Percentiles rank a stretch among this genome's conserved stretches.
These are phyloP conservation scores for Clupea harengus DNA, from an alignment of 2,113 vertebrate species.

Conservation along the genomic window DNA sequence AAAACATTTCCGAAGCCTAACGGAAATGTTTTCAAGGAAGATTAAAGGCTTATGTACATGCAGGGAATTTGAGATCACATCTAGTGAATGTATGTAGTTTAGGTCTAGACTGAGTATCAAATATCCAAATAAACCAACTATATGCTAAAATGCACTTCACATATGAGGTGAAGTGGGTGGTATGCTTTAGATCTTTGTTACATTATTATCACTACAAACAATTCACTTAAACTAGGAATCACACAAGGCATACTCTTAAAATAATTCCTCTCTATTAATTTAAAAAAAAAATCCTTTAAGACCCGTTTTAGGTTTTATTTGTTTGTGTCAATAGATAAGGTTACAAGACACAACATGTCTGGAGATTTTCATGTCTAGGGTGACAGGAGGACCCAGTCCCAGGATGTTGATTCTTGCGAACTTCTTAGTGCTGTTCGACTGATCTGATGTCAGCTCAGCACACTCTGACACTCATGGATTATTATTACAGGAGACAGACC, in stretches of 20 bases:
- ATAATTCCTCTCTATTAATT: background rate
- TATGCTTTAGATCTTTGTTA: background rate
- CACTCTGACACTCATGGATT: background rate
- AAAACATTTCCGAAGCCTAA: background rate
- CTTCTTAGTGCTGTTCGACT: background rate
- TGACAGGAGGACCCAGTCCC: background rate
- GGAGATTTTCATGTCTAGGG: background rate
- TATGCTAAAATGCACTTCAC: background rate
- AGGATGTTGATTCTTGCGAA: background rate
- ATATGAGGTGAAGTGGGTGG: background rate
- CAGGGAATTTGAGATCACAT: background rate
- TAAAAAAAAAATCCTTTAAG: background rate
- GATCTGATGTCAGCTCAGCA: background rate
- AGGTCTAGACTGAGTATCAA: background rate
- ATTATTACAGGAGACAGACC: slow-evolving; percentile 7
- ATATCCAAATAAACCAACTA: background rate
- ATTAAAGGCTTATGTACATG: slow-evolving; percentile 14
- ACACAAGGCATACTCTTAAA: background rate
- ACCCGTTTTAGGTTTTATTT: background rate
- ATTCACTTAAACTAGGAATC: background rate
- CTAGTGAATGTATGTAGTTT: background rate
- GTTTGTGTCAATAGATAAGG: background rate
- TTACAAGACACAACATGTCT: background rate
- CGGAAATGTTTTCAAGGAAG: slow-evolving; percentile 11
- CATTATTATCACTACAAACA: background rate